Evolutionary conservation across 2,113 vertebrate genomes (phyloP).

Genomic region (Tragelaphus strepsiceros): DNA sequence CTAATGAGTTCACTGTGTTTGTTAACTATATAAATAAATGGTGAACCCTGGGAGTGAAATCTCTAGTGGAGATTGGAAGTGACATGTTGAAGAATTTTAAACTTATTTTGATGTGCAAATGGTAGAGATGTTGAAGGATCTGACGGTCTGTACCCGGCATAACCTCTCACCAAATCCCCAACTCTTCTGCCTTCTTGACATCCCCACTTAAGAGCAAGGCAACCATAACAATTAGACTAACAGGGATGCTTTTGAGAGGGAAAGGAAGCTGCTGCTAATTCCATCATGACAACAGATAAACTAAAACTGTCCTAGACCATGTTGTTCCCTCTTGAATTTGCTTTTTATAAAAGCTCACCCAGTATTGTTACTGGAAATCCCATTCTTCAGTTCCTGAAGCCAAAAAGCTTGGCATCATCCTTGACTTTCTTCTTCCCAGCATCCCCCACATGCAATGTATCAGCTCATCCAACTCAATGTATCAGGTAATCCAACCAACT

Average conservation of each 20-base stretch:
- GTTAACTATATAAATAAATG: neutral
- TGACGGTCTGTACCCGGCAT: neutral
- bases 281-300: neutral
- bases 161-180: neutral
- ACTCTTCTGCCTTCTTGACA: neutral
- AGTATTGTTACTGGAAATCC: neutral
- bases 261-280: neutral
- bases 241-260: neutral
- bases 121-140: neutral
- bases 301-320: too few species aligned
- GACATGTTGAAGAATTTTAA: neutral
- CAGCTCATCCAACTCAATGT: neutral
- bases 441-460: neutral
- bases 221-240: neutral
- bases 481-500: neutral
- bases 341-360: neutral
- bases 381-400: neutral
- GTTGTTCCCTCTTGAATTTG: neutral
- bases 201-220: neutral
- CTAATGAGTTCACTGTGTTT: neutral
- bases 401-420: neutral
- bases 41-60: neutral
- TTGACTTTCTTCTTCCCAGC: neutral
- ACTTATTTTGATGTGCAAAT: neutral
- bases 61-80: neutral